Evolutionary conservation across 2,113 vertebrate species (phyloP).

Genomic region (Salminus brasiliensis): DNA sequence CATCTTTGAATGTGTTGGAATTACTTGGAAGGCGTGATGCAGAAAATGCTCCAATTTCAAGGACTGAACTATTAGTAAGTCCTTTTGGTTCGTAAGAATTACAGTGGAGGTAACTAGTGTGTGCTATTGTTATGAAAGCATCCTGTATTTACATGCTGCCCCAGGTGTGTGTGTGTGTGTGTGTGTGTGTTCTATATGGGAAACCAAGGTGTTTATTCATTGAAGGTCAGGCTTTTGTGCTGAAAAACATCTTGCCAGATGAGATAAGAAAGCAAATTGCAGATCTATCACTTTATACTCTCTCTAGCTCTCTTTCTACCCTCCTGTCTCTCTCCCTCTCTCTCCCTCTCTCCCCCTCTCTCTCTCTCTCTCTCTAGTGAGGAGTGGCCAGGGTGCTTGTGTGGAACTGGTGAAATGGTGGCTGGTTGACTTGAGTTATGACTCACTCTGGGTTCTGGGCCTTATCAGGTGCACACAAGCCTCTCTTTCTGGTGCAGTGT

Average conservation of each 20-base stretch:
- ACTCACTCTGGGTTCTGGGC: conserved; percentile 84
- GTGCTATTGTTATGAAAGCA: conserved; percentile 42
- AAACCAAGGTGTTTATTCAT: conserved; percentile 76
- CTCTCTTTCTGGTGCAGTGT: conserved; percentile 84
- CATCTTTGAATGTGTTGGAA: no score
- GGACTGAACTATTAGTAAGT: not conserved
- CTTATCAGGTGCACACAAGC: conserved; percentile 97
- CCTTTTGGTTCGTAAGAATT: not conserved
- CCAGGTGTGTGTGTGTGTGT: no score
- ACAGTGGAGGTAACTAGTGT: conserved; percentile 54
- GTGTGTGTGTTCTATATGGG: conserved; percentile 71
- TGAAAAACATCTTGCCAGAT: conserved; percentile 87
- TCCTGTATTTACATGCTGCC: conserved; percentile 60
- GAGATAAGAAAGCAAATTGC: conserved; percentile 89
- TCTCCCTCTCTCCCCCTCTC: conserved; percentile 36
- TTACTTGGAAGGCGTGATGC: no score
- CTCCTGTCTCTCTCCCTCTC: conserved; percentile 31
- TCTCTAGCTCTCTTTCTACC: no score
- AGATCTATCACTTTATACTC: conserved; percentile 79
- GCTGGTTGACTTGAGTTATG: conserved; percentile 89
- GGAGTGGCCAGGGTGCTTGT: conserved; percentile 63
- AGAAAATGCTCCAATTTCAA: no score
- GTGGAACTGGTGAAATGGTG: conserved; percentile 85
- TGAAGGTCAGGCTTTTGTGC: conserved; percentile 89
- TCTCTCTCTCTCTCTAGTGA: conserved; percentile 44